Conservation (phyloP, 1,140 invertebrate genomes). For the Eupristina koningsbergeri region DNA sequence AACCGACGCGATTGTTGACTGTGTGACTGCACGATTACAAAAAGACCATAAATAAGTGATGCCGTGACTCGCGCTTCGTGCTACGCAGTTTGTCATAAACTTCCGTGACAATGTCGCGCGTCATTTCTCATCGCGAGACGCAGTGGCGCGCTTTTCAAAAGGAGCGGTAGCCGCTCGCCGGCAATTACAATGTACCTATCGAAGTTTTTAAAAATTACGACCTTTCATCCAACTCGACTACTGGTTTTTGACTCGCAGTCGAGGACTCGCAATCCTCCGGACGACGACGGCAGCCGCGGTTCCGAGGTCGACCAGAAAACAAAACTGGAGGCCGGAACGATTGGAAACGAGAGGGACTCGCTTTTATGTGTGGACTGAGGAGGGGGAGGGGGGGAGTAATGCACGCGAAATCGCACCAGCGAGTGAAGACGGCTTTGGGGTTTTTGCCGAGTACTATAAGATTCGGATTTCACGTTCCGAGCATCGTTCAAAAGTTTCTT, state of each 20-base stretch:
- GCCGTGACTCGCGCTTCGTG: background rate
- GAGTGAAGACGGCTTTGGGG: background rate
- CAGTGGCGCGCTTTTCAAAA: conserved; percentile 28
- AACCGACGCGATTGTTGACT: background rate
- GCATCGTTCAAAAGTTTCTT: too few relatives aligned
- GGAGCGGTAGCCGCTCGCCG: conserved; percentile 27
- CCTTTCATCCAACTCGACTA: conserved; percentile 29
- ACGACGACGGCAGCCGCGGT: conserved; percentile 50
- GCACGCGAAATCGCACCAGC: background rate
- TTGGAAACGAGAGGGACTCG: conserved; percentile 25
- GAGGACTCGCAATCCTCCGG: conserved; percentile 33
- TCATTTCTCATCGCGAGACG: conserved; percentile 42
- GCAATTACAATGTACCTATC: conserved; percentile 50
- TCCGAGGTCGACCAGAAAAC: background rate
- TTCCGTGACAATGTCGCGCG: conserved; percentile 41
- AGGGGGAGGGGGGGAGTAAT: background rate
- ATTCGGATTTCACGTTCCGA: too few relatives aligned
- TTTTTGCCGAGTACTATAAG: too few relatives aligned
- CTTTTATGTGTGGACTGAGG: too few relatives aligned
- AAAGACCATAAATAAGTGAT: conserved; percentile 33
- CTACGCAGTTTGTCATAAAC: conserved; percentile 31
- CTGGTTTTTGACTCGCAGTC: conserved; percentile 32
- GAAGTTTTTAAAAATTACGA: conserved; percentile 49
- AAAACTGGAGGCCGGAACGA: background rate
- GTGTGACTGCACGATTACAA: background rate